Percentiles rank a stretch among this genome's conserved stretches.
Evolutionary conservation across 2,113 vertebrate species (phyloP).

Genomic region (Pholis gunnellus): DNA sequence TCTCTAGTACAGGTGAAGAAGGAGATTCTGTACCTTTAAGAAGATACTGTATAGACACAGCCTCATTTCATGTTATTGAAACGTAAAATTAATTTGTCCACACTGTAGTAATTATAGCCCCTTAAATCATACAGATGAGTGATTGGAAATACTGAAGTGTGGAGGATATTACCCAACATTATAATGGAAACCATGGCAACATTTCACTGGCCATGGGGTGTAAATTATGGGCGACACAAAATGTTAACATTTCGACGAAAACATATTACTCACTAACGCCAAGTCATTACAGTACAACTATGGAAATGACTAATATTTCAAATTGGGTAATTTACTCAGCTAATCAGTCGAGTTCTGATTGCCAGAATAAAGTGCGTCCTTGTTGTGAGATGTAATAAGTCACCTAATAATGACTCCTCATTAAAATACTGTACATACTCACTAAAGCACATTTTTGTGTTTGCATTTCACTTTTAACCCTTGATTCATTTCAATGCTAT

Average conservation of each 20-base stretch:
- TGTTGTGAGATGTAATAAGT: background rate
- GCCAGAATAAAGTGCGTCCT: constrained; percentile 8
- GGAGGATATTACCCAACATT: background rate
- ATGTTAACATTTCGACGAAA: background rate
- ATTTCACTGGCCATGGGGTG: background rate
- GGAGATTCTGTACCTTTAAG: background rate
- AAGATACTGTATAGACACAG: background rate
- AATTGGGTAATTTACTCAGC: constrained; percentile 26
- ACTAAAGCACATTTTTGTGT: background rate
- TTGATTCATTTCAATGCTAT: background rate
- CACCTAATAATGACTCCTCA: background rate
- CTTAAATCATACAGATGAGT: constrained; percentile 17
- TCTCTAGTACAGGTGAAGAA: background rate
- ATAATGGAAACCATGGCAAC: constrained; percentile 33
- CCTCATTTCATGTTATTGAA: background rate
- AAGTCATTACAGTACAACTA: background rate
- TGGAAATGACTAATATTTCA: constrained; percentile 3
- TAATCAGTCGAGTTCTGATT: constrained; percentile 14
- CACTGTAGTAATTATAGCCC: background rate
- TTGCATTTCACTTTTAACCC: background rate
- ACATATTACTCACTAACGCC: background rate
- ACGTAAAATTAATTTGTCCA: background rate
- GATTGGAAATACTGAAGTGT: constrained; percentile 14
- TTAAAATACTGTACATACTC: background rate
- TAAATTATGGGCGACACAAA: background rate